Base-by-base conservation (phyloP, 1,140 invertebrate species). In the Ceratosolen fusciceps region DNA sequence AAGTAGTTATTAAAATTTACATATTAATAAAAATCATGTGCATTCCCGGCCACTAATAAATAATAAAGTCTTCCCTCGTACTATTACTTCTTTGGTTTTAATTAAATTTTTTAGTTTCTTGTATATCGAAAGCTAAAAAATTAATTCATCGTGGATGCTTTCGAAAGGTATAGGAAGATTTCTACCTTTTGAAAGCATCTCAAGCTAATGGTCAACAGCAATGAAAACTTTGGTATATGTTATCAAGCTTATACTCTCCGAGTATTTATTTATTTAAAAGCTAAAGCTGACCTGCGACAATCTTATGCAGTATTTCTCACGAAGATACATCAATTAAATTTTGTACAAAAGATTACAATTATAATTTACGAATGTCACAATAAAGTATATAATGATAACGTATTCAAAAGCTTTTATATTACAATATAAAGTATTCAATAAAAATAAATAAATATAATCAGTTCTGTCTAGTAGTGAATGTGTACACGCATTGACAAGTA, bases 141-240 rank as follows among this genome's bases (percentile, higher is more conserved):
- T 24, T 67, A 58, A 49, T n/a, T 19, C 16, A 37, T 31, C 14
- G 82, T 78, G 87, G 88, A 89, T 90, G 89, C 89, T 90, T 90
- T 90, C 88, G 88, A 90, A 90, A 90, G 89, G 89, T 88, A 87
- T 84, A 83, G 80, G 34, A 84, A 65, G 83, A 83, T 85, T 82
- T 85, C 81, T 86, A 80, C 85, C 87, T 90, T 90, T 89, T 90
- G 89, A 90, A 88, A 90, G 88, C 88, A 90, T 90, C 86, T 86
- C 85, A 83, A 77, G 75, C 81, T 80, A 81, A 52, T 68, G 31
- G 39, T 31, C 19, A 60, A 49, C 62, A 74, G 56, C 49, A 58
- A 60, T 62, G 72, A 75, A 80, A n/a, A 71, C 2, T 74, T 70
- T 67, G 47, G 39, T 60, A 71, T 70, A 49, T 75, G 73, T 79